Conservation (phyloP, 2,113 vertebrate genomes). For the Crocuta crocuta region DNA sequence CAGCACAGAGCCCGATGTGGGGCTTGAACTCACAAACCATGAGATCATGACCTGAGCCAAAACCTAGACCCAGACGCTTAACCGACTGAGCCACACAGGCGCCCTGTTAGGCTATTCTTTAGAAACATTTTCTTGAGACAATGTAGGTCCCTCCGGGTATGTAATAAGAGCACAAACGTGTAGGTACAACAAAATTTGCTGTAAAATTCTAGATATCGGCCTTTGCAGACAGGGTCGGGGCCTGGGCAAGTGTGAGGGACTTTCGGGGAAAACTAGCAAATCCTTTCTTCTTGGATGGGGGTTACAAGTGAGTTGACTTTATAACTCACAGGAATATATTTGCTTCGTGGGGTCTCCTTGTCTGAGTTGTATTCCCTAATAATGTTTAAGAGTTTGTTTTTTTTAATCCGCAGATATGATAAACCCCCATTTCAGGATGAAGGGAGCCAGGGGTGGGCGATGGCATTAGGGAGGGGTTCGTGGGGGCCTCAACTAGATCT, state of each 20-base stretch:
- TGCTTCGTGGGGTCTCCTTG: neutral
- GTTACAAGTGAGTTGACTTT: neutral
- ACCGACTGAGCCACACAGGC: too few species aligned
- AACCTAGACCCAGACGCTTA: too few species aligned
- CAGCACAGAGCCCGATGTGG: too few species aligned
- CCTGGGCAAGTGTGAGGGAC: neutral
- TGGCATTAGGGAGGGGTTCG: too few species aligned
- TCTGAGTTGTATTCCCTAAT: neutral
- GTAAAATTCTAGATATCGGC: neutral
- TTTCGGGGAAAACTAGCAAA: neutral
- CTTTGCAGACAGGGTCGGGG: neutral
- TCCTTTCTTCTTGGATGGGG: neutral
- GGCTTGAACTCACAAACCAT: too few species aligned
- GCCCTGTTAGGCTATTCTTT: neutral
- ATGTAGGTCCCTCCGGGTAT: neutral
- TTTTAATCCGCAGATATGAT: neutral
- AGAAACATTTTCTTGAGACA: neutral
- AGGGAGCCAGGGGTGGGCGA: neutral
- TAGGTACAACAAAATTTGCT: neutral
- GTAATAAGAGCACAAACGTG: neutral
- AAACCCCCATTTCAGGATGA: neutral
- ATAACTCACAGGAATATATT: neutral
- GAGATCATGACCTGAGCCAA: too few species aligned
- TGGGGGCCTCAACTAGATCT: fast-evolving
- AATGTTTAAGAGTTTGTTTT: neutral